Percentiles rank a stretch among this genome's conserved stretches.
Conservation (phyloP, 1,140 invertebrate species). For the Whitmania pigra region DNA sequence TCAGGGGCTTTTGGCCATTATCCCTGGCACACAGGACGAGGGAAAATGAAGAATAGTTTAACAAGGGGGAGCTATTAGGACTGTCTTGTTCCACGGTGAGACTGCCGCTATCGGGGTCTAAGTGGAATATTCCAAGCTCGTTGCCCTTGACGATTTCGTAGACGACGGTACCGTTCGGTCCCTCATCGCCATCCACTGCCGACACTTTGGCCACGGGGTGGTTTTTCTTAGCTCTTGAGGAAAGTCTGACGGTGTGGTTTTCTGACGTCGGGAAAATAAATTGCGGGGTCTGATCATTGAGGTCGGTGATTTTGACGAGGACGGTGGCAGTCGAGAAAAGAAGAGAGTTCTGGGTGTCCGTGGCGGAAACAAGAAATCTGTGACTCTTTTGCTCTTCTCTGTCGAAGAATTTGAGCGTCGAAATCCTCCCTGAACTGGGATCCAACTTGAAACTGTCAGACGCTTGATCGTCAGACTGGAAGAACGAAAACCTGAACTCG, state of each 20-base stretch:
- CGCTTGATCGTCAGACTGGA: not conserved
- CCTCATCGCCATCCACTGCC: constrained; percentile 9
- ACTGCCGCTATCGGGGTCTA: constrained; percentile 57
- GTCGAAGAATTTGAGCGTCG: constrained; percentile 65
- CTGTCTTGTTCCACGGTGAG: not conserved
- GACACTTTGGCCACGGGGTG: constrained; percentile 1
- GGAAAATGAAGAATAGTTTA: not conserved
- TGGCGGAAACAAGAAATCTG: constrained; percentile 65
- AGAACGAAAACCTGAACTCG: constrained; percentile 17
- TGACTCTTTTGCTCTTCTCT: constrained; percentile 71
- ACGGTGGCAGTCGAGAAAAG: constrained; percentile 75
- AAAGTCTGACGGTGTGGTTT: constrained; percentile 43
- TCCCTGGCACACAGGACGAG: not conserved
- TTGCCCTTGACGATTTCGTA: constrained; percentile 59
- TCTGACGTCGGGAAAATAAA: constrained; percentile 15
- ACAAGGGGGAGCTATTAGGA: not conserved
- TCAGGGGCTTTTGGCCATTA: not conserved
- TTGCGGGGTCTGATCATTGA: constrained; percentile 71
- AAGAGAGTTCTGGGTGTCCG: constrained; percentile 73
- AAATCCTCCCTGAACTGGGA: constrained; percentile 63
- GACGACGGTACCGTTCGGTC: constrained; percentile 35
- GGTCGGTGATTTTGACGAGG: constrained; percentile 61
- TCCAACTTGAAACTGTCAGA: constrained; percentile 70
- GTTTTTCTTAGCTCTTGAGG: constrained; percentile 39
- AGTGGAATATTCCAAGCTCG: constrained; percentile 66